Conservation (phyloP, 2,113 vertebrate species). For the Ondatra zibethicus region DNA sequence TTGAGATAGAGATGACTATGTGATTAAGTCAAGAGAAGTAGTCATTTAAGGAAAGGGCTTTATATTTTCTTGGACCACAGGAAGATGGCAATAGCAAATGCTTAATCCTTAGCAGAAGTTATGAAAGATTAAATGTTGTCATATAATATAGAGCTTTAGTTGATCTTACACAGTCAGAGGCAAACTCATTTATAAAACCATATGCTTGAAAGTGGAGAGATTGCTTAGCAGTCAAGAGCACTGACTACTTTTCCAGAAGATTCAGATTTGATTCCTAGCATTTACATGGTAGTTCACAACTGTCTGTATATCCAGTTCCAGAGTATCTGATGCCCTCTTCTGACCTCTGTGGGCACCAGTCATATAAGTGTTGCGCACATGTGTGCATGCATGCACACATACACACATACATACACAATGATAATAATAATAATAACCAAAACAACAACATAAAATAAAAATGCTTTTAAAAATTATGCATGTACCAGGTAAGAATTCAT, state of each 20-base stretch:
- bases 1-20: neutral
- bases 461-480: neutral
- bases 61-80: neutral
- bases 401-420: neutral
- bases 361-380: neutral
- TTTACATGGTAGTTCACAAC: neutral
- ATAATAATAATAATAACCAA: neutral
- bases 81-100: neutral
- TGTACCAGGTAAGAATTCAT: neutral
- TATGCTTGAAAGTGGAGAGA: neutral
- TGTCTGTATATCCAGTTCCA: neutral
- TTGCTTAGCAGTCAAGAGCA: neutral
- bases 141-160: neutral
- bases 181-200: slow-evolving; percentile 1
- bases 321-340: neutral
- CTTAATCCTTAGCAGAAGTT: neutral
- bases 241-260: neutral
- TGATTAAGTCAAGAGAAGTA: neutral
- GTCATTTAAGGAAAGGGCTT: neutral
- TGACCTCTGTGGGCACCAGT: neutral
- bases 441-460: neutral
- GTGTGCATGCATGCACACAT: too few species aligned
- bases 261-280: neutral
- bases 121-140: neutral
- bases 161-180: neutral